Base-by-base conservation (phyloP, 2,797 vertebrate genomes). In the Hybognathus amarus region DNA sequence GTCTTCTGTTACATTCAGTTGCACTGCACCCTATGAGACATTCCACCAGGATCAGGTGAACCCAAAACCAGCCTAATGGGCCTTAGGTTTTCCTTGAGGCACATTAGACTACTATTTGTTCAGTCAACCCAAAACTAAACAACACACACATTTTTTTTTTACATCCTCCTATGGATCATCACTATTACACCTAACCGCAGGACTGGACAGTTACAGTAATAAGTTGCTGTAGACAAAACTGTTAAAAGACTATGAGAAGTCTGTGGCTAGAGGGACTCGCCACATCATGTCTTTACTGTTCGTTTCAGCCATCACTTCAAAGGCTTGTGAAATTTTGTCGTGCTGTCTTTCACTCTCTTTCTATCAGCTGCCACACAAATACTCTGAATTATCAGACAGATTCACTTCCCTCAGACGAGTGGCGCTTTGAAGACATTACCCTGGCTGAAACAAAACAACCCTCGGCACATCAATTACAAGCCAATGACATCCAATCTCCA, bases 391-490 rank as follows among this genome's bases (percentile, higher is more conserved):
- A 89, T 86, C 80, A 80, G 82, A 79, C 59, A 86, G 71, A 59
- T 73, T 79, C 83, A 82, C 79, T 87, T 89, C 63, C 68, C 70
- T 56, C 83, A 86, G 83, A 87, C 68, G 17, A 42, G 20, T 64
- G 38, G 73, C 15, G 20, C 82, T 80, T 87, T 80, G 73, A 87
- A 85, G 81, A 64, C 47, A 71, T 69, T 42, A 67, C 74, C 73
- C 84, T 15, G 33, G 42, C 50, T 18, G 54, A 66, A 74, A 82
- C 70, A 79, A 86, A 79, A 77, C 79, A 85, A 79, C 66, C 40
- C 52, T 81, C 45, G 6, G 68, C 77, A 85, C 82, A 88, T 87
- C 87, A 87, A 80, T 88, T 85, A 88, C 81, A 87, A 84, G 64
- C 40, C 74, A 61, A 74, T 67, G 85, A 79, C 85, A 89, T 85